These are phyloP conservation scores for Hypomesus transpacificus DNA, from an alignment of 2,113 vertebrate species.

Conservation along the genomic window DNA sequence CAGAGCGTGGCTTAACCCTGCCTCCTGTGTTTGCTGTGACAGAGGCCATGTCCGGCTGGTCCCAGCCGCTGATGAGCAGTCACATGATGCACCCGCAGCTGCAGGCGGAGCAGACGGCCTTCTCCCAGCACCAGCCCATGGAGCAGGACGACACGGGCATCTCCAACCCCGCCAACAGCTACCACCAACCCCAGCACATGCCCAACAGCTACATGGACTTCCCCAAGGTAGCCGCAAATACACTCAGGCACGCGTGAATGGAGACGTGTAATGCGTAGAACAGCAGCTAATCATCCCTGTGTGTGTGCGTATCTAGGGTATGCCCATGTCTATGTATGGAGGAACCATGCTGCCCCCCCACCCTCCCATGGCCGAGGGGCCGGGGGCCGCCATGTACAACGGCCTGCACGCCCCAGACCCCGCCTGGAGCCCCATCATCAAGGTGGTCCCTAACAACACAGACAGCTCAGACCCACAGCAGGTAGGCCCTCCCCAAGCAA, in stretches of 20 bases:
- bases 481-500: conserved; percentile 63
- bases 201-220: conserved; percentile 97
- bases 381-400: conserved; percentile 91
- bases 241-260: background rate
- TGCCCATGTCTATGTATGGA: conserved; percentile 97
- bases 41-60: conserved; percentile 98
- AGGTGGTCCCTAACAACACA: conserved; percentile 93
- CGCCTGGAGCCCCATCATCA: conserved; percentile 97
- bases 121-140: conserved; percentile 97
- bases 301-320: conserved; percentile 69
- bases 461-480: conserved; percentile 96
- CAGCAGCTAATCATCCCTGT: background rate
- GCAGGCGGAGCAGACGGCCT: conserved; percentile 87
- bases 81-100: conserved; percentile 93
- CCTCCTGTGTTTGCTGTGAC: conserved; percentile 6
- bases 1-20: background rate
- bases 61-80: conserved; percentile 91
- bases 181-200: conserved; percentile 88
- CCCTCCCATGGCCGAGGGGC: conserved; percentile 90
- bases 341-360: conserved; percentile 93
- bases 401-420: conserved; percentile 93
- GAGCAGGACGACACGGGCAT: conserved; percentile 98
- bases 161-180: conserved; percentile 93
- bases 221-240: conserved; percentile 79
- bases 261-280: background rate